A percentile compares a stretch with the other conserved stretches of the same genome.
Evolutionary conservation across 2,888 invertebrate genomes (phyloP).

Genomic region (Rhopalosiphum nymphaeae): DNA sequence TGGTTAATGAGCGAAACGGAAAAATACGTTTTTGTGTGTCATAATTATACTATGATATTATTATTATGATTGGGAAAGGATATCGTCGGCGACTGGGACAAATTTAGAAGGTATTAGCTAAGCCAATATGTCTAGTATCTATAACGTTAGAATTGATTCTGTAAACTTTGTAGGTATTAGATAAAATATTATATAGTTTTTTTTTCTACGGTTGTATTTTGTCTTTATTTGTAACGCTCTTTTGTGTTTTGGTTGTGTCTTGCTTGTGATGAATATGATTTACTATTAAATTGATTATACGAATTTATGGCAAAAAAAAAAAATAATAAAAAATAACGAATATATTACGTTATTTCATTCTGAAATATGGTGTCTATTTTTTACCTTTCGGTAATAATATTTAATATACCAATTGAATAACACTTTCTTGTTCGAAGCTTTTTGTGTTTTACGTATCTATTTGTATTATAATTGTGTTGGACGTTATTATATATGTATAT

Average conservation of each 20-base stretch:
- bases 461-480: background rate
- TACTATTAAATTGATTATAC: background rate
- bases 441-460: background rate
- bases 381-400: background rate
- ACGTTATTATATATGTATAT: no score
- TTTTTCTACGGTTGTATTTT: no score
- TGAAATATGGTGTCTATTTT: background rate
- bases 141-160: background rate
- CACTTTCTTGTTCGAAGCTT: background rate
- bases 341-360: background rate
- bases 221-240: no score
- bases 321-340: background rate
- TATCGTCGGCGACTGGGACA: background rate
- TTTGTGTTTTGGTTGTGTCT: no score
- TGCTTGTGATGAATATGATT: background rate
- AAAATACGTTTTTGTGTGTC: background rate
- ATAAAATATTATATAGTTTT: no score
- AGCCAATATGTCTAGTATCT: background rate
- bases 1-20: background rate
- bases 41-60: background rate
- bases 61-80: background rate
- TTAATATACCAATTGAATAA: conserved; percentile 17
- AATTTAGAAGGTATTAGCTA: background rate
- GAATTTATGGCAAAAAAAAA: background rate
- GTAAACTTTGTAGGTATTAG: background rate